These are phyloP conservation scores for Eucriotettix oculatus DNA, from an alignment of 2,888 invertebrate genomes.

Conservation along the genomic window DNA sequence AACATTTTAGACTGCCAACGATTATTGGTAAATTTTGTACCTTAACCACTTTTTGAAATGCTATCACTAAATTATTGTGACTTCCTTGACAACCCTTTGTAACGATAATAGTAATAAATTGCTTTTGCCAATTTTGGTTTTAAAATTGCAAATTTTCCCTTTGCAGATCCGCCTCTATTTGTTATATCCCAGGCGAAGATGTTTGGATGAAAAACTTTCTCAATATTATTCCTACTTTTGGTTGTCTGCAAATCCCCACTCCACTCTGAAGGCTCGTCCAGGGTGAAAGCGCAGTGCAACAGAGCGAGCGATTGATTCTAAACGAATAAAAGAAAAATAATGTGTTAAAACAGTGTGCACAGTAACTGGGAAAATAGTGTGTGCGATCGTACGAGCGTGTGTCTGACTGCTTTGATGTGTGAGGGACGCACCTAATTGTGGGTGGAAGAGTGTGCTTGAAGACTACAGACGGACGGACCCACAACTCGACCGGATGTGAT, in stretches of 20 bases:
- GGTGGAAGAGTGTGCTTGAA: conserved; percentile 8
- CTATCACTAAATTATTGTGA: too few relatives aligned
- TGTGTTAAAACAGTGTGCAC: conserved; percentile 10
- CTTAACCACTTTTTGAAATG: too few relatives aligned
- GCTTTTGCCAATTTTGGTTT: background rate
- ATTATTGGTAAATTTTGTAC: too few relatives aligned
- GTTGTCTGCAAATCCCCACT: conserved; percentile 19
- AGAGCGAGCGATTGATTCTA: conserved; percentile 14
- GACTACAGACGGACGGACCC: conserved; percentile 10
- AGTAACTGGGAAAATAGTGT: conserved; percentile 11
- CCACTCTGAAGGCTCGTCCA: conserved; percentile 17
- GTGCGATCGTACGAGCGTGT: conserved; percentile 9
- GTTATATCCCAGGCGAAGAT: conserved; percentile 12
- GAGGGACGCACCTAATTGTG: conserved; percentile 12
- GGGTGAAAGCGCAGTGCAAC: conserved; percentile 16
- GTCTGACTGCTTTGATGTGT: conserved; percentile 8
- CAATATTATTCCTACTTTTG: conserved; percentile 17
- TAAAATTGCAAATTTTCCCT: conserved; percentile 11
- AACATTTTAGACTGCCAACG: background rate
- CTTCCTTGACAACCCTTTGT: background rate
- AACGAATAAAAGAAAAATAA: conserved; percentile 6
- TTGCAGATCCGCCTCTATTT: conserved; percentile 14
- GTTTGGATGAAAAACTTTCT: conserved; percentile 13
- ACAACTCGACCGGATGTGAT: conserved; percentile 9
- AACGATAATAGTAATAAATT: background rate